phyloP scores from a whole-genome alignment of 2,113 vertebrate genomes.

The Potamarius usumacintae region DNA sequence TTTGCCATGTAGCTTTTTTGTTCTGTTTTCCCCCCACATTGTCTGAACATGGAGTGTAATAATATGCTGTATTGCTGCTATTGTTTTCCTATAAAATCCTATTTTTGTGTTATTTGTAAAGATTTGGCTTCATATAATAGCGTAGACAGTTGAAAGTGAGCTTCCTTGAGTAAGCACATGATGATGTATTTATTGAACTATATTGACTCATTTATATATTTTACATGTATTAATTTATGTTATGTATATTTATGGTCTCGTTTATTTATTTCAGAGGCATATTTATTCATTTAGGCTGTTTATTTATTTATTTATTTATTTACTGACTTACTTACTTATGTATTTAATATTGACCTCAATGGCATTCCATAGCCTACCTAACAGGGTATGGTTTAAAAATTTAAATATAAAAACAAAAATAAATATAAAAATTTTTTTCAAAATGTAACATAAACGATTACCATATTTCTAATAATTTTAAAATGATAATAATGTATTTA shows the following conservation, averaged over 20 bases:
- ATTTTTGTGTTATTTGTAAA: not conserved
- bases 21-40: slow-evolving; percentile 34
- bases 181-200: too few species aligned
- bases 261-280: too few species aligned
- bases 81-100: not conserved
- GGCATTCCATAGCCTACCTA: too few species aligned
- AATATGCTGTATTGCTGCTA: not conserved
- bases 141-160: not conserved
- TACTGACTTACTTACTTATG: too few species aligned
- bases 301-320: too few species aligned
- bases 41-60: slow-evolving; percentile 55
- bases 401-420: not conserved
- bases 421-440: not conserved
- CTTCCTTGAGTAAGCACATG: not conserved
- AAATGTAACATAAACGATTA: not conserved
- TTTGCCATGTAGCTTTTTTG: slow-evolving; percentile 63
- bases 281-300: too few species aligned
- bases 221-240: too few species aligned
- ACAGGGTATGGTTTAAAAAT: slow-evolving; percentile 37
- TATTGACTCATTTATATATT: too few species aligned
- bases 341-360: too few species aligned
- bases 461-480: not conserved
- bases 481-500: not conserved
- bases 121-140: not conserved
- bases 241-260: too few species aligned